Evolutionary conservation across 2,113 vertebrate species (phyloP), one percentile per base, ranked within the genome.

Genomic region (Sclerurus mexicanus): DNA sequence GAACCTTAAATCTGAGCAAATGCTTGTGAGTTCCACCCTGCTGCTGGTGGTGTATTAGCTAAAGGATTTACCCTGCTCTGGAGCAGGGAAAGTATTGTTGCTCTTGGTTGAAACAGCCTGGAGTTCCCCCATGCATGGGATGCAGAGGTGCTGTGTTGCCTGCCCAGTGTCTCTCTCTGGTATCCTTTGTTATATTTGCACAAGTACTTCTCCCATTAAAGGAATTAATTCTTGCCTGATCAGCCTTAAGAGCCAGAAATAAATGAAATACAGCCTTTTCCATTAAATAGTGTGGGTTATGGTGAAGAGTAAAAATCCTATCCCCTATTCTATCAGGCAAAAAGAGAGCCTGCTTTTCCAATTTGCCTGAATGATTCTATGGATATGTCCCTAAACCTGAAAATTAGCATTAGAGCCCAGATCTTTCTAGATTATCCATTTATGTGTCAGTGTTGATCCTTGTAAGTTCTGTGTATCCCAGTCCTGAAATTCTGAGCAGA

Each of bases 141-240:
- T 71, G 50, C 76, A 86, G 60, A 50, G 85, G 79, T 40, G 27
- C 39, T 90, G 64, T 44, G 39, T 35, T 86, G 59, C 56, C 60
- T 81, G 60, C 72, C 72, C 47, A 16, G 53, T 74, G 64, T 71
- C 78, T 86, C 72, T 95, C 71, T 35, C 63, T 93, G 71, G 24
- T 71, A 31, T 82, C 84, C 63, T 86, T 91, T 77, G 47, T 88
- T 91, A 49, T 0, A 68, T 39, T 33, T 80, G 53, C 73, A 82
- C 60, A 89, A 92, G 92, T 95, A 64, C 13, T 56, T 85, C 72
- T 87, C 60, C 73, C 64, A 72, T 92, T 95, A 81, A 89, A 94
- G 64, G 83, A 91, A 64, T 72, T 82, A 72, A 75, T 81, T 76
- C 35, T 87, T 84, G 76, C 64, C 49, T 0, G 1, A 80, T 93